These are phyloP conservation scores for Neria commutata DNA, from an alignment of 2,888 invertebrate genomes.

Conservation along the genomic window DNA sequence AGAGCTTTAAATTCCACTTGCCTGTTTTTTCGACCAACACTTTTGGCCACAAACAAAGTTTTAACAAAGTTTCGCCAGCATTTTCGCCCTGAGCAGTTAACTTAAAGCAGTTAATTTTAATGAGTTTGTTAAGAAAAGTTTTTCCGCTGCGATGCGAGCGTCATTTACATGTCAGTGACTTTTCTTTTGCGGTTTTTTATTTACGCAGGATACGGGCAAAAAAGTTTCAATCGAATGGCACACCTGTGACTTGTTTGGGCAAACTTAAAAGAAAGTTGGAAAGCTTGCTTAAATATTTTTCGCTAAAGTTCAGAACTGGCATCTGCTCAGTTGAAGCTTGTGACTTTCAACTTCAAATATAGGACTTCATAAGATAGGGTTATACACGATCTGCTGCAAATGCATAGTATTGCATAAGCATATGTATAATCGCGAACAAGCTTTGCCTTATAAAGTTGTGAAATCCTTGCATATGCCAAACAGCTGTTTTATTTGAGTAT, in stretches of 20 bases:
- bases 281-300: no score
- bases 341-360: no score
- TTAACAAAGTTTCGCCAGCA: neutral
- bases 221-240: conserved; percentile 36
- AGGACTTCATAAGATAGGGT: no score
- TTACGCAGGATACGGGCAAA: neutral
- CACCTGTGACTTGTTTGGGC: conserved; percentile 38
- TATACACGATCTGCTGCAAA: no score
- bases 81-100: neutral
- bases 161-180: conserved; percentile 56
- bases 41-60: neutral
- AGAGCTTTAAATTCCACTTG: conserved; percentile 16
- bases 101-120: conserved; percentile 41
- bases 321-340: no score
- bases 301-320: no score
- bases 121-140: conserved; percentile 42
- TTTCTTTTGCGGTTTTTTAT: conserved; percentile 6
- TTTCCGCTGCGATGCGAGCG: conserved; percentile 16
- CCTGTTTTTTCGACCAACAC: neutral
- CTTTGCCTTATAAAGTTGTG: no score
- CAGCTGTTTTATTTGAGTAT: no score
- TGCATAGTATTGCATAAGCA: no score
- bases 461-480: no score
- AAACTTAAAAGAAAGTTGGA: no score
- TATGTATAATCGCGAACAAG: no score